Percentiles rank a stretch among this genome's conserved stretches.
These are phyloP conservation scores for Venturia canescens DNA, from an alignment of 1,140 invertebrate genomes.

Conservation along the genomic window DNA sequence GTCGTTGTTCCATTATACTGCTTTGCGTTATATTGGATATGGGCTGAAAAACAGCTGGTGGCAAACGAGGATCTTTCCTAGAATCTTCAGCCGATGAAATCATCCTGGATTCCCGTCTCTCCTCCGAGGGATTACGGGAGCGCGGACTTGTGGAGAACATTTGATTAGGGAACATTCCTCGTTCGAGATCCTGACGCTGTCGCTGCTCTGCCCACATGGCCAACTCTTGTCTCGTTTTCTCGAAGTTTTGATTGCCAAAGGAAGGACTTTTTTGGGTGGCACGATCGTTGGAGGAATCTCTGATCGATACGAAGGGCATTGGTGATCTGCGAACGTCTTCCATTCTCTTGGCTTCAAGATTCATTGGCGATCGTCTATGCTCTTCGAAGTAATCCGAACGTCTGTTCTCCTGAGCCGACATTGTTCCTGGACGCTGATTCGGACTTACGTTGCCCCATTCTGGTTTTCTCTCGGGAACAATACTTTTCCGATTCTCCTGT, in stretches of 20 bases:
- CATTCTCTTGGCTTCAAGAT: constrained; percentile 68
- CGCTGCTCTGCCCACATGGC: constrained; percentile 74
- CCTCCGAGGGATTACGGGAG: constrained; percentile 71
- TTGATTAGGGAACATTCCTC: constrained; percentile 64
- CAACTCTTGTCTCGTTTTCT: constrained; percentile 73
- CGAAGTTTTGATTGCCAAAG: constrained; percentile 72
- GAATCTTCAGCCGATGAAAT: constrained; percentile 47
- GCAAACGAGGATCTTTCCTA: constrained; percentile 67
- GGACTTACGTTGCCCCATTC: constrained; percentile 72
- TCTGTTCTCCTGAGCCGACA: constrained; percentile 69
- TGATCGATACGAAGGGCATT: constrained; percentile 72
- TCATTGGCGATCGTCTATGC: constrained; percentile 74
- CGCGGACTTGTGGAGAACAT: constrained; percentile 70
- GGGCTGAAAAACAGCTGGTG: constrained; percentile 72
- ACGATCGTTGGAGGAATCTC: constrained; percentile 69
- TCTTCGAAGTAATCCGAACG: constrained; percentile 75
- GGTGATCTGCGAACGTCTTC: constrained; percentile 73
- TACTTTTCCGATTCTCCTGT: constrained; percentile 67
- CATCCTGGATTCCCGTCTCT: constrained; percentile 62
- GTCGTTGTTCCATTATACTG: constrained; percentile 74
- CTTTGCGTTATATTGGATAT: constrained; percentile 73
- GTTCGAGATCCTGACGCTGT: constrained; percentile 73
- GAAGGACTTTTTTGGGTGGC: constrained; percentile 70
- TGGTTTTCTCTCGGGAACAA: constrained; percentile 63
- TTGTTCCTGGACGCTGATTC: constrained; percentile 64